Evolutionary conservation across 2,797 vertebrate genomes (phyloP).

Genomic region (Sparidentex hasta): DNA sequence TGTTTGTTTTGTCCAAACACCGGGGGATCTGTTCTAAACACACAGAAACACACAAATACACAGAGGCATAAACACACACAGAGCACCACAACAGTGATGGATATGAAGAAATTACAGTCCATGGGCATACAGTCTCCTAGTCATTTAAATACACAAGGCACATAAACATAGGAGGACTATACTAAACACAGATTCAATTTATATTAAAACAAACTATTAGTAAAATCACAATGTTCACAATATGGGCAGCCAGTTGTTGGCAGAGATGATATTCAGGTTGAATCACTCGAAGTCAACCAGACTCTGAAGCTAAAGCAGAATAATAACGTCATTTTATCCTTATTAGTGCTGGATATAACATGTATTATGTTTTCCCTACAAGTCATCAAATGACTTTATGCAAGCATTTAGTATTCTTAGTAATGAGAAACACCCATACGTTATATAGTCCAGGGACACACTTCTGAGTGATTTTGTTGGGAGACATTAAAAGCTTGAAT

Average conservation of each 20-base stretch:
- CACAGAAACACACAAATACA: constrained; percentile 62
- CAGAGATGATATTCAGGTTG: constrained; percentile 5
- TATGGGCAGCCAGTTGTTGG: constrained; percentile 16
- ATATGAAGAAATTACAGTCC: constrained; percentile 73
- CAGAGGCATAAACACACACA: constrained; percentile 41
- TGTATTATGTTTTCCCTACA: constrained; percentile 48
- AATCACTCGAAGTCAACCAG: constrained; percentile 9
- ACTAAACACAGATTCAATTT: constrained; percentile 44
- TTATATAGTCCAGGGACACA: constrained; percentile 25
- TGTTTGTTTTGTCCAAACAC: constrained; percentile 81
- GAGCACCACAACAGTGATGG: constrained; percentile 56
- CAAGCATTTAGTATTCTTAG: constrained; percentile 37
- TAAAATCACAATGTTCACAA: constrained; percentile 34
- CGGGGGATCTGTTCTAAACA: constrained; percentile 74
- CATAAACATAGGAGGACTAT: constrained; percentile 37
- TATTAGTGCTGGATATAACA: constrained; percentile 29
- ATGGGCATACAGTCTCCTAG: constrained; percentile 36
- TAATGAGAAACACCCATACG: constrained; percentile 59
- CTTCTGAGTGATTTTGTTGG: constrained; percentile 48
- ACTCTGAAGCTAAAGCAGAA: constrained; percentile 5
- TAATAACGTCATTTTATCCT: constrained; percentile 23
- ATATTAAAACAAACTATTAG: constrained; percentile 31
- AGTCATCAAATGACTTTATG: constrained; percentile 48
- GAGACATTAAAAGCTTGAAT: constrained; percentile 56
- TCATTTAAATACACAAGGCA: constrained; percentile 48